Evolutionary conservation across 2,113 vertebrate genomes (phyloP).

Genomic region (Gymnocephalus cernua): DNA sequence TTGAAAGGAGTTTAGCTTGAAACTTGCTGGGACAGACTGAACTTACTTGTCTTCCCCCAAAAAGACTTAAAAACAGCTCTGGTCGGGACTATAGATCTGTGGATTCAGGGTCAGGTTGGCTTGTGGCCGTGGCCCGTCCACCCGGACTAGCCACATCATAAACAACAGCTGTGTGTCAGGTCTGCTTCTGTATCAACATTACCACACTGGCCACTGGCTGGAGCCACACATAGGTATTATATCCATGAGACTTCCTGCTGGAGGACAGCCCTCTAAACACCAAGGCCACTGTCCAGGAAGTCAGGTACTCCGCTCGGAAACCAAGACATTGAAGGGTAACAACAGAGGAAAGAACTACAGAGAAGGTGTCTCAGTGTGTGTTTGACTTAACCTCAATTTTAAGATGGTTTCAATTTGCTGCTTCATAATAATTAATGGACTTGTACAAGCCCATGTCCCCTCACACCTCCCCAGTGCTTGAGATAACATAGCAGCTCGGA

Average conservation of each 20-base stretch:
- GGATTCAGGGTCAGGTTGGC: constrained; percentile 75
- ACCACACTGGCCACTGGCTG: constrained; percentile 74
- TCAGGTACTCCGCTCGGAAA: constrained; percentile 37
- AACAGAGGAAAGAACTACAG: constrained; percentile 1
- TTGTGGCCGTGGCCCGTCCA: constrained; percentile 79
- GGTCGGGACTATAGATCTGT: constrained; percentile 84
- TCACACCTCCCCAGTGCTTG: constrained; percentile 52
- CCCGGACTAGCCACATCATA: constrained; percentile 84
- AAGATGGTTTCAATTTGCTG: constrained; percentile 32
- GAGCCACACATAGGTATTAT: constrained; percentile 77
- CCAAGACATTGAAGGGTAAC: constrained; percentile 12
- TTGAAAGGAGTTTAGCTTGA: constrained; percentile 20
- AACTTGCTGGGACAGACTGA: constrained; percentile 22
- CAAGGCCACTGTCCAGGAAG: constrained; percentile 74
- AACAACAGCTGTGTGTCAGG: constrained; percentile 80
- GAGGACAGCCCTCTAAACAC: constrained; percentile 60
- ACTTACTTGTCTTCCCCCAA: constrained; percentile 42
- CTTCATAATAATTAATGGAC: constrained; percentile 39
- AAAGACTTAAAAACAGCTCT: constrained; percentile 53
- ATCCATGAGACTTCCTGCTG: constrained; percentile 74
- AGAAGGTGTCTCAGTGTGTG: background rate
- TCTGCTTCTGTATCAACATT: constrained; percentile 77
- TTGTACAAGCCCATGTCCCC: background rate
- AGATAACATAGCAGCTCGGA: constrained; percentile 56
- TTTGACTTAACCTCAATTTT: constrained; percentile 3